A percentile compares a stretch with the other conserved stretches of the same genome.
These are phyloP conservation scores for Oreochromis niloticus DNA, from an alignment of 2,113 vertebrate species.

Conservation along the genomic window DNA sequence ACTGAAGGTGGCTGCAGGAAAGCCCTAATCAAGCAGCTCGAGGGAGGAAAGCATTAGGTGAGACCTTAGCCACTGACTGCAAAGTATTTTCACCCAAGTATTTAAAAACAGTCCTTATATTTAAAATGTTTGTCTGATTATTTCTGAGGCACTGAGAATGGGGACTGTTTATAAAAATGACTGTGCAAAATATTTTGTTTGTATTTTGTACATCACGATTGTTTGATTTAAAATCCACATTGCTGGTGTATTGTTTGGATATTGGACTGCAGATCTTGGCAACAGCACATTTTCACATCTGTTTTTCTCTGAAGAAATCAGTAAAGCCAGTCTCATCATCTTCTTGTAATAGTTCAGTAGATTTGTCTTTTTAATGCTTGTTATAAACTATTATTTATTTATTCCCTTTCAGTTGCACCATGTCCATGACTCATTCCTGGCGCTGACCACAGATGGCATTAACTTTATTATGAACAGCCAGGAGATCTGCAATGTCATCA, in stretches of 20 bases:
- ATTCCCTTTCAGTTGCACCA: constrained; percentile 80
- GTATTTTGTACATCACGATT: background rate
- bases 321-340: background rate
- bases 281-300: background rate
- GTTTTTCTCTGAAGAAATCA: background rate
- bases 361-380: background rate
- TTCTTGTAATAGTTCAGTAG: background rate
- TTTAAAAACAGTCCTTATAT: background rate
- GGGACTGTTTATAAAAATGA: background rate
- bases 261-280: background rate
- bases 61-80: background rate
- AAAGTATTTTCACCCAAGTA: background rate
- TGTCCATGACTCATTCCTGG: constrained; percentile 86
- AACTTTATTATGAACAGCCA: constrained; percentile 99
- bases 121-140: background rate
- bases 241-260: background rate
- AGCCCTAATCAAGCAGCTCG: background rate
- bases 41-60: background rate
- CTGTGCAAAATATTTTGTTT: background rate
- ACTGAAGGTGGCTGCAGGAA: background rate
- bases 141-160: background rate
- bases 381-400: background rate
- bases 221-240: background rate
- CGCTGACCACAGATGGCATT: constrained; percentile 93
- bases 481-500: constrained; percentile 93